A percentile compares a stretch with the other conserved stretches of the same genome.
Conservation (phyloP, 2,797 vertebrate genomes). For the Rhabdophis nuchalis region DNA sequence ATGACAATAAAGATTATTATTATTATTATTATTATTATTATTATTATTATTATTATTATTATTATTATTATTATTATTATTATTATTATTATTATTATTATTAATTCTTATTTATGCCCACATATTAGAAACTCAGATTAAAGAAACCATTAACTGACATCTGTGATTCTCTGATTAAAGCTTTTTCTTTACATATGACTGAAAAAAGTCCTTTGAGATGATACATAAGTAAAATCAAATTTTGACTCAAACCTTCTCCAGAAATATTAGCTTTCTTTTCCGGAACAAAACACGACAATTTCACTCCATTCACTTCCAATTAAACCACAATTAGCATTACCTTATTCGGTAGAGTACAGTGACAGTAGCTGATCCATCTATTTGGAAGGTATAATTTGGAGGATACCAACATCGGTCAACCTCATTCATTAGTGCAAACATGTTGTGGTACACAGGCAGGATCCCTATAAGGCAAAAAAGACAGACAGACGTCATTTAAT, state of each 20-base stretch:
- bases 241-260: no score
- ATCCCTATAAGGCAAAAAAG: constrained; percentile 76
- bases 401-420: constrained; percentile 86
- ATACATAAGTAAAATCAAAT: neutral
- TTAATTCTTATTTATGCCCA: neutral
- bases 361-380: constrained; percentile 75
- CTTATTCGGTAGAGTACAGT: constrained; percentile 85
- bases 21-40: no score
- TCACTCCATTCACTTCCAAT: neutral
- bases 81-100: no score
- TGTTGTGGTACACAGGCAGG: constrained; percentile 81
- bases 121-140: neutral
- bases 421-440: constrained; percentile 91
- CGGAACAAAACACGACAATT: neutral
- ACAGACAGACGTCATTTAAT: neutral
- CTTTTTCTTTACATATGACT: neutral
- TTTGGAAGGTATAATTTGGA: constrained; percentile 88
- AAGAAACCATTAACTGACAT: neutral
- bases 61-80: no score
- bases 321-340: constrained; percentile 34
- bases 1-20: no score
- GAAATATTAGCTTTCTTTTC: neutral
- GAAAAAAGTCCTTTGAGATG: neutral
- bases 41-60: no score
- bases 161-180: neutral